phyloP scores from a whole-genome alignment of 2,797 vertebrate species.

The Serranus cabrilla region DNA sequence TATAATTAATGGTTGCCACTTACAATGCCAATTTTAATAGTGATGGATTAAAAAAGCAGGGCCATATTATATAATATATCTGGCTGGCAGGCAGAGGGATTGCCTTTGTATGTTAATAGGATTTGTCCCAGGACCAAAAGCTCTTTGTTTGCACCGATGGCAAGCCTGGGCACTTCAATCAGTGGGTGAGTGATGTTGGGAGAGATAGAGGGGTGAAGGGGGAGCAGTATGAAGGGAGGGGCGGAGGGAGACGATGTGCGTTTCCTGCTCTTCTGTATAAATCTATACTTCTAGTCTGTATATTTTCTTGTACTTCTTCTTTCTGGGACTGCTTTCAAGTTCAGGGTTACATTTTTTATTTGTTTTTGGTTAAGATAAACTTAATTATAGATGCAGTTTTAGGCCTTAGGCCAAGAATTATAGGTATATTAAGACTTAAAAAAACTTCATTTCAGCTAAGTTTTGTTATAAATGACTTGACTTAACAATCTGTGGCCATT shows the following conservation, averaged over 20 bases:
- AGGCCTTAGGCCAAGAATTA: not conserved
- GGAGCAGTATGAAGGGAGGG: slow-evolving; percentile 2
- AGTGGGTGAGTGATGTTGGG: slow-evolving; percentile 52
- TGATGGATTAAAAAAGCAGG: slow-evolving; percentile 53
- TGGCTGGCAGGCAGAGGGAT: slow-evolving; percentile 49
- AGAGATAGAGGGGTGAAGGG: slow-evolving; percentile 52
- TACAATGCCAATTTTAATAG: slow-evolving; percentile 49
- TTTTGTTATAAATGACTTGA: no score
- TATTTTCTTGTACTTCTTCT: not conserved
- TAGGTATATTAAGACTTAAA: not conserved
- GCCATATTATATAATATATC: slow-evolving; percentile 61
- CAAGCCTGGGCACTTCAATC: slow-evolving; percentile 65
- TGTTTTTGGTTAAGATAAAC: no score
- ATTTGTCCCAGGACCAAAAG: slow-evolving; percentile 67
- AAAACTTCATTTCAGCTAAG: not conserved
- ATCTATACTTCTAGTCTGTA: not conserved
- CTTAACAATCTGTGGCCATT: no score
- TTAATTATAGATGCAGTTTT: not conserved
- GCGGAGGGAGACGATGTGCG: not conserved
- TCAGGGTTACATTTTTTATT: not conserved
- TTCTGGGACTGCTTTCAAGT: not conserved
- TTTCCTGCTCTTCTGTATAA: slow-evolving; percentile 15
- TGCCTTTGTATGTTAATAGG: slow-evolving; percentile 75
- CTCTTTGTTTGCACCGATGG: slow-evolving; percentile 68
- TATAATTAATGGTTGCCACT: slow-evolving; percentile 45